A percentile compares a stretch with the other conserved stretches of the same genome.
Conservation (phyloP, 2,888 invertebrate genomes). For the Ptychoptera albimana region DNA sequence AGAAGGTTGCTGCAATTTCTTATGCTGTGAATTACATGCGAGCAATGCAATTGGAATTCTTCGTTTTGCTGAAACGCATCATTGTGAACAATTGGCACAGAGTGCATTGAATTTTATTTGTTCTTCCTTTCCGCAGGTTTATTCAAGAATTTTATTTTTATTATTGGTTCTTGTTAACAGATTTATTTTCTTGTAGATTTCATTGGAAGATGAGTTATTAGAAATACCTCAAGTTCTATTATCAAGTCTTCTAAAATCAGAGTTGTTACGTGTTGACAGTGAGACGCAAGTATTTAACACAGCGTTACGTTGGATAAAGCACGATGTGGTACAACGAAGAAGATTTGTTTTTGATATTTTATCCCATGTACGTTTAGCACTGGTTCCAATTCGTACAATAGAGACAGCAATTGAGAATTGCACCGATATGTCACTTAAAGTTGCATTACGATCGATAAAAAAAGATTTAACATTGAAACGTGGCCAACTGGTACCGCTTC, state of each 20-base stretch:
- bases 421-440: constrained; percentile 62
- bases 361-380: constrained; percentile 62
- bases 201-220: constrained; percentile 68
- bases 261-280: constrained; percentile 72
- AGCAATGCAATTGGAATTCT: constrained; percentile 81
- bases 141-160: constrained; percentile 18
- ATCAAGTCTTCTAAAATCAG: constrained; percentile 63
- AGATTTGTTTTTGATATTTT: constrained; percentile 76
- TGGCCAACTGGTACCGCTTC: constrained; percentile 59
- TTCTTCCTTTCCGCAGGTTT: constrained; percentile 66
- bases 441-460: constrained; percentile 63
- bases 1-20: constrained; percentile 66
- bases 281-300: constrained; percentile 82
- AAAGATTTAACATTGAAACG: constrained; percentile 60
- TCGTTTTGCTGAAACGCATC: constrained; percentile 81
- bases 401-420: constrained; percentile 64
- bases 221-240: constrained; percentile 66
- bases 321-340: constrained; percentile 59
- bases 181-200: constrained; percentile 19
- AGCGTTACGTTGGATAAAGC: constrained; percentile 74
- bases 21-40: constrained; percentile 69
- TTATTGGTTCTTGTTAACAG: background rate
- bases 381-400: constrained; percentile 64
- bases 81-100: constrained; percentile 59
- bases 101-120: constrained; percentile 69